Evolutionary conservation across 2,797 vertebrate species (phyloP).

Genomic region (Sebastiscus albofasciatus): DNA sequence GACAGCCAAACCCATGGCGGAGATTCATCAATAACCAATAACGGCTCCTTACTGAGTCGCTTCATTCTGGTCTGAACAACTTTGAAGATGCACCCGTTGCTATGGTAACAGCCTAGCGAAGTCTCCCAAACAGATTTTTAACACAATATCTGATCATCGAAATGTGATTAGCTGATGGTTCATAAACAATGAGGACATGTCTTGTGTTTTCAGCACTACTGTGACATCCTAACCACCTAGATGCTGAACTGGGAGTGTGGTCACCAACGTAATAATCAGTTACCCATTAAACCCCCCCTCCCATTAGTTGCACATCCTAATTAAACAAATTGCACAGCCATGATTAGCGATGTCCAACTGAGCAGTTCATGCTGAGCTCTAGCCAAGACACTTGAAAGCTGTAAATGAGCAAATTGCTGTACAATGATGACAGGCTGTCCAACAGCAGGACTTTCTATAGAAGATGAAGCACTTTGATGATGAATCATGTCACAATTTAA

Average conservation of each 20-base stretch:
- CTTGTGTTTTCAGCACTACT: background rate
- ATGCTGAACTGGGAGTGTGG: background rate
- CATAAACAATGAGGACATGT: background rate
- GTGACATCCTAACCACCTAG: background rate
- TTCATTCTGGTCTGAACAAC: background rate
- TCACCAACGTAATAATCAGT: conserved; percentile 7
- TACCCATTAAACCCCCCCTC: background rate
- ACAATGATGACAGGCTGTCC: conserved; percentile 8
- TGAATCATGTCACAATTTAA: background rate
- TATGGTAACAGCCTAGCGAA: background rate
- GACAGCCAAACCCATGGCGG: background rate
- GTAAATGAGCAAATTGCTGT: conserved; percentile 16
- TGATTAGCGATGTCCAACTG: conserved; percentile 39
- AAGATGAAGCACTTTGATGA: conserved; percentile 8
- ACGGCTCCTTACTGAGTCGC: background rate
- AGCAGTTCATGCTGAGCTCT: conserved; percentile 5
- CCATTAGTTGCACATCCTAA: conserved; percentile 18
- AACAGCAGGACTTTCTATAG: conserved; percentile 21
- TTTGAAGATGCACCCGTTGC: background rate
- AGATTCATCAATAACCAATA: conserved; percentile 16
- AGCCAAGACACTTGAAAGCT: conserved; percentile 32
- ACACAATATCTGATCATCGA: background rate
- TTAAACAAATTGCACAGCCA: conserved; percentile 34
- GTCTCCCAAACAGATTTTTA: background rate
- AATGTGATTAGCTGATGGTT: background rate